A percentile compares a stretch with the other conserved stretches of the same genome.
phyloP scores from a whole-genome alignment of 2,797 vertebrate genomes.

The Psittacula echo region DNA sequence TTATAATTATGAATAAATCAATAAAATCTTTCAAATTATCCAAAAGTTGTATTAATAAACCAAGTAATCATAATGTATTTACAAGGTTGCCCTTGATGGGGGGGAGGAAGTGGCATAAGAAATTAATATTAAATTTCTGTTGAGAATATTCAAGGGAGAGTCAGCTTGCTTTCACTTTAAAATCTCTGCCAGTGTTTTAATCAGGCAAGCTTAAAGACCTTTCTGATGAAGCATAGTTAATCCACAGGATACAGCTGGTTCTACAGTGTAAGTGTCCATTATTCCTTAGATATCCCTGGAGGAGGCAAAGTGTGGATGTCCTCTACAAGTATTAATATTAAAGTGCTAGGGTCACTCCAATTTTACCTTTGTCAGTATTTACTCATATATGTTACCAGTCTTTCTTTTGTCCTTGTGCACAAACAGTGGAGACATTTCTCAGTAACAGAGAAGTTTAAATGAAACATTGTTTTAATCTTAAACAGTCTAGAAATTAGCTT shows the following conservation, averaged over 20 bases:
- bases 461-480: not conserved
- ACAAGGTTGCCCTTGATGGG: not conserved
- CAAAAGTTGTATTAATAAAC: not conserved
- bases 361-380: not conserved
- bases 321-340: not conserved
- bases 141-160: not conserved
- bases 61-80: not conserved
- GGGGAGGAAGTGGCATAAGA: not conserved
- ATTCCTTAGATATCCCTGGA: not conserved
- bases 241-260: not conserved
- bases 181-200: not conserved
- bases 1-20: not conserved
- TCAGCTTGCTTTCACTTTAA: not conserved
- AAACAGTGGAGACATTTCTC: not conserved
- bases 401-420: not conserved
- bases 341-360: not conserved
- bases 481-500: not conserved
- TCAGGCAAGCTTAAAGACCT: not conserved
- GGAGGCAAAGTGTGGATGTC: not conserved
- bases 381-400: not conserved
- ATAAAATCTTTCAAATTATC: not conserved
- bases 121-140: not conserved
- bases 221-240: not conserved
- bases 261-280: not conserved
- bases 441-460: not conserved